Base-by-base conservation (phyloP, 2,797 vertebrate genomes). In the Arremon brunneinucha region DNA sequence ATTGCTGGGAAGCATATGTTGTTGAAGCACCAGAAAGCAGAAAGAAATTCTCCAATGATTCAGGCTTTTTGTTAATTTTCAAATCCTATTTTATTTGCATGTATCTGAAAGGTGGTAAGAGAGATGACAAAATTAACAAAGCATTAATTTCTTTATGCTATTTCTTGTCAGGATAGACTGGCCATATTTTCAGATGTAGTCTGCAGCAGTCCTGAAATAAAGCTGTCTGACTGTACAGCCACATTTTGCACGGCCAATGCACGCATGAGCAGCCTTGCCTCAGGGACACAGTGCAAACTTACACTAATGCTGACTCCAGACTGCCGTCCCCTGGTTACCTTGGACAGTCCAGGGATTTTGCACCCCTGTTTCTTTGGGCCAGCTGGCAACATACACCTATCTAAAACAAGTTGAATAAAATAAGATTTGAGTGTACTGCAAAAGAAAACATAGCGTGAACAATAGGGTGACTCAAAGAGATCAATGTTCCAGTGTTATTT, bases 101-200 rank as follows among this genome's bases (percentile, higher is more conserved):
- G 12, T 43, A 59, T 75, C 55, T 43, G 15, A 83, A 71, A 90
- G 24, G 12, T 5, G 11, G 44, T 67, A 59, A 92, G 49, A 68
- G n/a, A 79, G 39, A 65, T 7, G 1, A 65, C 21, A 57, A 87
- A 91, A 85, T 41, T 0, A 0, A 65, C 2, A 1, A 60, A 56
- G 18, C 3, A 1, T 63, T 78, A 1, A 43, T 81, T 87, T 27
- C 57, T 82, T 83, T 78, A 30, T 35, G 37, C 16, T 17, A 7
- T 56, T 76, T 83, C 67, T 72, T 72, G 56, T 65, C 49, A 43
- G 53, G 27, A 17, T n/a, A 77, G 39, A 16, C 35, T 70, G 47
- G 14, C 32, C 32, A 13, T 81, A 86, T 76, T 84, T 78, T 82
- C 65, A 43, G 52, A 60, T 11, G 20, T 11, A 10, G 12, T 52